Evolutionary conservation across 2,113 vertebrate species (phyloP).

Genomic region (Tetraodon nigroviridis): DNA sequence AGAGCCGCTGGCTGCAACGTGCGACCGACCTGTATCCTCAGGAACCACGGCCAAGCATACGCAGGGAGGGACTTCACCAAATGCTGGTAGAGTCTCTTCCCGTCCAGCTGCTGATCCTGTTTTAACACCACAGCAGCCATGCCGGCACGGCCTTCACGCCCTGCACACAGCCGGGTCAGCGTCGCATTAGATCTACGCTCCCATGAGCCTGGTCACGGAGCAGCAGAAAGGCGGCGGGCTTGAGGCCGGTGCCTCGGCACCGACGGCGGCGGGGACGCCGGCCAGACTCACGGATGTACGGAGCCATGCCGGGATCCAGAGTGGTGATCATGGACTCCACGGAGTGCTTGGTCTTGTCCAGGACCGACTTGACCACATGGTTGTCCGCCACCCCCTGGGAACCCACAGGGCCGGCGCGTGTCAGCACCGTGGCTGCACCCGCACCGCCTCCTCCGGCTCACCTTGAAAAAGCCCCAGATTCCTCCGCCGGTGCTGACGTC

Average conservation of each 20-base stretch:
- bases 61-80: conserved; percentile 71
- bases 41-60: conserved; percentile 65
- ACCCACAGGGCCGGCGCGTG: not conserved
- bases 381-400: conserved; percentile 91
- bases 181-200: too few species aligned
- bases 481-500: conserved; percentile 72
- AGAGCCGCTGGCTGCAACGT: too few species aligned
- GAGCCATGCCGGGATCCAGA: conserved; percentile 96
- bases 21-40: conserved; percentile 64
- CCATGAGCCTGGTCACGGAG: too few species aligned
- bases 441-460: conserved; percentile 32
- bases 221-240: too few species aligned
- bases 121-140: conserved; percentile 82
- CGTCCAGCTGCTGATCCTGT: conserved; percentile 62
- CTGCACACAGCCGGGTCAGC: conserved; percentile 54
- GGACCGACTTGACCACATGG: conserved; percentile 87
- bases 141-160: conserved; percentile 82
- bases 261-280: too few species aligned
- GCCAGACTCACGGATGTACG: conserved; percentile 87
- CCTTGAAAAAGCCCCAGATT: conserved; percentile 96
- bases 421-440: not conserved
- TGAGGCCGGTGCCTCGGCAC: conserved; percentile 44
- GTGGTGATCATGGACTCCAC: conserved; percentile 98
- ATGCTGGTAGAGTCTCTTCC: conserved; percentile 63
- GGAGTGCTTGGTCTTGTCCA: conserved; percentile 94